phyloP scores from a whole-genome alignment of 2,113 vertebrate genomes.

The Mormoops blainvillei region DNA sequence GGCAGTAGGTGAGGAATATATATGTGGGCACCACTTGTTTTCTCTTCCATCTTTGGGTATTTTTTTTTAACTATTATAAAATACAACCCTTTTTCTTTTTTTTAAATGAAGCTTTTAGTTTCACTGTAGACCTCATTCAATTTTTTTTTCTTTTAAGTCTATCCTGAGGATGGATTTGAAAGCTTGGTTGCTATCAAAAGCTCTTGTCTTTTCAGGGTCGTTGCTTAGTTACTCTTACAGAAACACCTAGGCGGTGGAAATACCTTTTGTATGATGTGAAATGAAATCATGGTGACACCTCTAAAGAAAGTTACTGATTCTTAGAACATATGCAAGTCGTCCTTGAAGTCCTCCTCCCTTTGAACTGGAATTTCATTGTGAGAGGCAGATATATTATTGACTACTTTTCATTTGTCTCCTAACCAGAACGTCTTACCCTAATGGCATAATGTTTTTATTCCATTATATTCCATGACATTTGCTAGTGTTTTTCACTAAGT shows the following conservation, averaged over 20 bases:
- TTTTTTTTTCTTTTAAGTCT: neutral
- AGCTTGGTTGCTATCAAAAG: neutral
- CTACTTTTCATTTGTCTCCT: neutral
- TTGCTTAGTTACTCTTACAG: neutral
- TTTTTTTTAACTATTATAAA: neutral
- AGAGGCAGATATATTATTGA: neutral
- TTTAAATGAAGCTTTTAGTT: conserved; percentile 24
- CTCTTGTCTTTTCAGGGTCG: neutral
- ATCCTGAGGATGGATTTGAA: neutral
- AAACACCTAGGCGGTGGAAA: neutral
- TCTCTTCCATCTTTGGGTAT: neutral
- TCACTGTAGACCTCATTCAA: neutral
- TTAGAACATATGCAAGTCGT: neutral
- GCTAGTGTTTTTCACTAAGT: neutral
- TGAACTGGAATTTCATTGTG: neutral
- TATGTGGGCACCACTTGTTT: neutral
- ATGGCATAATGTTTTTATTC: neutral
- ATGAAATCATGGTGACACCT: neutral
- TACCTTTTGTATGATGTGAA: neutral
- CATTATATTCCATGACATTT: neutral
- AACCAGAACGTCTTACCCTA: neutral
- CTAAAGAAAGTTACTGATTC: neutral
- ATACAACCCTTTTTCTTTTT: neutral
- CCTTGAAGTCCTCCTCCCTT: neutral
- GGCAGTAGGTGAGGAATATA: neutral